Conservation (phyloP, 2,888 invertebrate species). For the Lasius fuliginosus region DNA sequence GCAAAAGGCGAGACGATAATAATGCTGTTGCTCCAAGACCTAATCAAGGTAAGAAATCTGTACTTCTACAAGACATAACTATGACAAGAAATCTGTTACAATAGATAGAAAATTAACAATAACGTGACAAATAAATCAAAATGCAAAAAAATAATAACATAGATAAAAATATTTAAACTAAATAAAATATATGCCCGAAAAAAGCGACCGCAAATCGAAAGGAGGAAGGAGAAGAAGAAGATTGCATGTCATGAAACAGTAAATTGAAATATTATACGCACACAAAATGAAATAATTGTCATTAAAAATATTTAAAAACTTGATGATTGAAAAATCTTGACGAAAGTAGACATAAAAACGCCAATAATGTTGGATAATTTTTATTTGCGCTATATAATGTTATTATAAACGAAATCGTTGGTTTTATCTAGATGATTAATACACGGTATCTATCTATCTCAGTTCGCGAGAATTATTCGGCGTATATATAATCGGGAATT, state of each 20-base stretch:
- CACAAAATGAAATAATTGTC: not conserved
- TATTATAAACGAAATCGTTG: not conserved
- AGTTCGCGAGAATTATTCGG: slow-evolving; percentile 38
- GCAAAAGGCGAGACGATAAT: not conserved
- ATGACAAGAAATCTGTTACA: not conserved
- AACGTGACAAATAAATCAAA: not conserved
- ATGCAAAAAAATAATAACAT: not conserved
- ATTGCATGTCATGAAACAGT: not conserved
- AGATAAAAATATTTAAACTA: not conserved
- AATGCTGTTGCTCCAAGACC: not conserved
- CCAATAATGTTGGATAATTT: not conserved
- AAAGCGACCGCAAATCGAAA: not conserved
- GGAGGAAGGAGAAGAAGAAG: not conserved
- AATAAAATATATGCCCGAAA: not conserved
- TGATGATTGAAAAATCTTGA: not conserved
- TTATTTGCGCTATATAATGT: not conserved
- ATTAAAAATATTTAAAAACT: not conserved
- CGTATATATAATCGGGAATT: slow-evolving; percentile 28
- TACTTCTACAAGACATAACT: not conserved
- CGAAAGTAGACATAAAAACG: not conserved
- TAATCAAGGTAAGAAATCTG: not conserved
- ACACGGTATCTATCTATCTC: not conserved
- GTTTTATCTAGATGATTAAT: slow-evolving; percentile 31
- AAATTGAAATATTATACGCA: not conserved
- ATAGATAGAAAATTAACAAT: not conserved